phyloP scores from a whole-genome alignment of 2,797 vertebrate species.

The Falco berigora region DNA sequence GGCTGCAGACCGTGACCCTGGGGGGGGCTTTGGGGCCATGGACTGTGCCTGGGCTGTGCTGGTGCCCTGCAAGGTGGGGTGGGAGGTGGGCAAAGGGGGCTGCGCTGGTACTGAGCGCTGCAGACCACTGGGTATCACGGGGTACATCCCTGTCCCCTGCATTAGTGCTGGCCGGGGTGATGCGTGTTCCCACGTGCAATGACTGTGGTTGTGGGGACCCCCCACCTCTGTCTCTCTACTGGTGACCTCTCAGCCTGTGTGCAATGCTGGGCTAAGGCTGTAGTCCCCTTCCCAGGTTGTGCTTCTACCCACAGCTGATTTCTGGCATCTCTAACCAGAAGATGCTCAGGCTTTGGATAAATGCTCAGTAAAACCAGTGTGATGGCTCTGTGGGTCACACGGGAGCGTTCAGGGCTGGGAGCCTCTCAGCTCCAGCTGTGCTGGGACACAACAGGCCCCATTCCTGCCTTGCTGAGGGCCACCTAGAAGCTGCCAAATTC shows the following conservation, averaged over 20 bases:
- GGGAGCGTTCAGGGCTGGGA: fast-evolving
- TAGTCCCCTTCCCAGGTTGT: background rate
- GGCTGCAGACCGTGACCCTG: fast-evolving
- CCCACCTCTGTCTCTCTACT: background rate
- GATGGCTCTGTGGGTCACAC: fast-evolving
- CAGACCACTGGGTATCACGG: fast-evolving
- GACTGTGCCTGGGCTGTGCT: background rate
- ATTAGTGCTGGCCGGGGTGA: fast-evolving
- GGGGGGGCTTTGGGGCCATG: background rate
- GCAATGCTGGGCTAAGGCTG: background rate
- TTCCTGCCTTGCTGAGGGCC: background rate
- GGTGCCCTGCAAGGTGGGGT: background rate
- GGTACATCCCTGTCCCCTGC: background rate
- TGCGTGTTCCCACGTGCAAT: fast-evolving
- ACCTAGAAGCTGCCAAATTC: background rate
- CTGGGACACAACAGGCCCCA: background rate
- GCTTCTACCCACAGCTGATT: background rate
- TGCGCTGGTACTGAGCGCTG: background rate
- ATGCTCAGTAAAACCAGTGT: background rate
- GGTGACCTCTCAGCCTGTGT: background rate
- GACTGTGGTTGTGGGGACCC: background rate
- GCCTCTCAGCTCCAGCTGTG: background rate
- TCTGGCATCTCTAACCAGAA: background rate
- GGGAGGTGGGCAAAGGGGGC: background rate
- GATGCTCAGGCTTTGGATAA: background rate